Percentiles rank a stretch among this genome's conserved stretches.
These are phyloP conservation scores for Oegoconia quadripuncta DNA, from an alignment of 2,888 invertebrate genomes.

Conservation along the genomic window DNA sequence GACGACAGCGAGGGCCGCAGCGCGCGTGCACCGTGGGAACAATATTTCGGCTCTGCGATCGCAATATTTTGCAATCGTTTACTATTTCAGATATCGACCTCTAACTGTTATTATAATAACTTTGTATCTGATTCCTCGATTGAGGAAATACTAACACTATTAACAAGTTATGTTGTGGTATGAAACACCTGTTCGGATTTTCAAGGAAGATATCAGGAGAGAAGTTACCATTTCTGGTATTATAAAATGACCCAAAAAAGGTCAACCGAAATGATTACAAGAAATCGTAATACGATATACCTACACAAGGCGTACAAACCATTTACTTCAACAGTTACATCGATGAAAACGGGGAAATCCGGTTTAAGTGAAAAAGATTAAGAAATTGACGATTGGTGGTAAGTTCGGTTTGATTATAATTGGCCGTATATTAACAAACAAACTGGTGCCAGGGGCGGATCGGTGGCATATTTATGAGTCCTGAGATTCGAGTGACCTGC, in stretches of 20 bases:
- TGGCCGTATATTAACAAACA: conserved; percentile 72
- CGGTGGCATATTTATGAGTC: conserved; percentile 72
- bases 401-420: conserved; percentile 66
- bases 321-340: conserved; percentile 12
- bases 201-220: conserved; percentile 5
- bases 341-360: conserved; percentile 44
- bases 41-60: conserved; percentile 65
- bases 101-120: conserved; percentile 41
- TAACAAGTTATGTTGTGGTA: conserved; percentile 4
- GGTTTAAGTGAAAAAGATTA: conserved; percentile 53
- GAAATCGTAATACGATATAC: conserved; percentile 12
- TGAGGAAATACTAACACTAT: conserved; percentile 15
- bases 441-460: conserved; percentile 67
- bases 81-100: conserved; percentile 46
- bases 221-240: conserved; percentile 8
- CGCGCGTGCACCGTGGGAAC: conserved; percentile 69
- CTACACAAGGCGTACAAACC: conserved; percentile 9
- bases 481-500: conserved; percentile 60
- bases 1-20: conserved; percentile 56
- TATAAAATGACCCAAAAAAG: conserved; percentile 2
- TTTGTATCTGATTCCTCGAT: conserved; percentile 17
- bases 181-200: conserved; percentile 1
- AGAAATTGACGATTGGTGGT: conserved; percentile 63
- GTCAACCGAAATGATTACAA: conserved; percentile 15
- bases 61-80: conserved; percentile 63